Base-by-base conservation (phyloP, 2,113 vertebrate genomes). In the Dermatemys mawii region DNA sequence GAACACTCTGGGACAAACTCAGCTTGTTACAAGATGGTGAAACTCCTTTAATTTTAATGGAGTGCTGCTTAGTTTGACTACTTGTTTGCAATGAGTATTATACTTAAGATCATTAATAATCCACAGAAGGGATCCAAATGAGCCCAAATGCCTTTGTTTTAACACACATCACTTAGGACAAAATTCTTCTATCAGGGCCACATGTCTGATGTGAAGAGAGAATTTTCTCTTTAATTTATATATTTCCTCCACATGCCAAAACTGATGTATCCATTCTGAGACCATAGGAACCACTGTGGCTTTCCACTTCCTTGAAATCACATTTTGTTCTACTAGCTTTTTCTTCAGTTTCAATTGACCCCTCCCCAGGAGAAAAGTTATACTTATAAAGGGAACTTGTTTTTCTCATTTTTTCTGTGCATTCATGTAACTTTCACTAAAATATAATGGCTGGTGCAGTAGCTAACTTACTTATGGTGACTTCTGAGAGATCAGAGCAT, bases 201-300 rank as follows among this genome's bases (percentile, higher is more conserved):
- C 0, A 0, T 2, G 0, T 19, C 78, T 75, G 82, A 92, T 3
- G 38, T 73, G 41, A 51, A 29, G 82, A 89, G n/a, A 38, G 79
- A 32, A 81, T 73, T 1, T 85, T 88, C 48, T 51, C 78, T 50
- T 9, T 26, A 81, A 86, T 78, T 81, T 50, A 55, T 84, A 91
- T 90, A 80, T 35, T 70, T 86, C 3, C 21, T 79, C 41, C 80
- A 26, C 13, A 13, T 4, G 29, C 48, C 29, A 80, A 90, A 54
- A 63, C 38, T 0, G 1, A 29, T 11, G 1, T 22, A 35, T 16
- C 29, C 91, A 12, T 84, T 81, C 44, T 84, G 51, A 90, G 22
- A 9, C 41, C 10, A 73, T 35, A 50, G 48, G 29, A 76, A 76
- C 78, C 38, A 80, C 29, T 51, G 16, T 35, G 48, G 27, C 50